Percentiles rank a stretch among this genome's conserved stretches.
These are phyloP conservation scores for Alectoris magna DNA, from an alignment of 2,797 vertebrate genomes.

Conservation along the genomic window DNA sequence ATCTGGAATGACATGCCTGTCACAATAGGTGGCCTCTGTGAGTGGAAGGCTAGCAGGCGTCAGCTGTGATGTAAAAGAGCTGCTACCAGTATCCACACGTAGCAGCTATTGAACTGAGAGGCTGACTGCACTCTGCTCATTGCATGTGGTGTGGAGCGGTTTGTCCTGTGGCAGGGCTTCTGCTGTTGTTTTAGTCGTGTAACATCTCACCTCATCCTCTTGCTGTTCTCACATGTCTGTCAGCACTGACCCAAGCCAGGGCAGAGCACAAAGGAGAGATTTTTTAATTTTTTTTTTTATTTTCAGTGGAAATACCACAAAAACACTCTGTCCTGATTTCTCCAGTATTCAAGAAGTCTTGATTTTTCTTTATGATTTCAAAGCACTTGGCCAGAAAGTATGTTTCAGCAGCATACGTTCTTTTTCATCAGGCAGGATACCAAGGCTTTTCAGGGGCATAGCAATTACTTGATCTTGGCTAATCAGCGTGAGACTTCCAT, in stretches of 20 bases:
- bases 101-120: neutral
- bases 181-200: fast-evolving
- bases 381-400: neutral
- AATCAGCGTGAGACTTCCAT: neutral
- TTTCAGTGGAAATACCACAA: neutral
- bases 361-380: slow-evolving; percentile 4
- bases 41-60: neutral
- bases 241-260: neutral
- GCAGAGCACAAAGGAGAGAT: neutral
- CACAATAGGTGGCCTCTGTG: neutral
- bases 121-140: neutral
- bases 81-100: neutral
- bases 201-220: neutral
- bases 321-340: neutral
- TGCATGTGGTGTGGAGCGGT: fast-evolving
- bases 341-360: neutral
- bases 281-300: too few species aligned
- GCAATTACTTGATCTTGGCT: neutral
- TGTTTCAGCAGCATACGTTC: neutral
- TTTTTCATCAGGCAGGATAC: neutral
- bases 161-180: neutral
- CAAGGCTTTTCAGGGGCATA: neutral
- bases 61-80: neutral
- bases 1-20: neutral
- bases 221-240: fast-evolving